A percentile compares a stretch with the other conserved stretches of the same genome.
phyloP scores from a whole-genome alignment of 2,797 vertebrate species.

The Linurgus olivaceus region DNA sequence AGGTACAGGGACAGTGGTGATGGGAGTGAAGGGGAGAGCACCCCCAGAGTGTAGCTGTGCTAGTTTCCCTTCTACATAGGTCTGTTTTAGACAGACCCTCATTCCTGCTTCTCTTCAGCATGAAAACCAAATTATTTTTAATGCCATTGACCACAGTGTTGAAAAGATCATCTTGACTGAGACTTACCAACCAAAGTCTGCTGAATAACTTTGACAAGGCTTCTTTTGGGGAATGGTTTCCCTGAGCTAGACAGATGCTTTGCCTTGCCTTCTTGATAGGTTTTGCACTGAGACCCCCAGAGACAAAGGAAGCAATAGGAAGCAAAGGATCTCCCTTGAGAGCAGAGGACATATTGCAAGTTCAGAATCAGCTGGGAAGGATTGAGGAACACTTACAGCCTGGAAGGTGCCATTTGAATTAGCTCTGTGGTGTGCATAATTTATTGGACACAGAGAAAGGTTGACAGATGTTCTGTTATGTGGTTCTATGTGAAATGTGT shows the following conservation, averaged over 20 bases:
- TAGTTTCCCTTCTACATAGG: not conserved
- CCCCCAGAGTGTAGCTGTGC: no score
- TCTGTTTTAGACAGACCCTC: not conserved
- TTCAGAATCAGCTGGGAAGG: not conserved
- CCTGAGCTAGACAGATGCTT: not conserved
- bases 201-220: not conserved
- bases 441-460: not conserved
- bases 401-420: not conserved
- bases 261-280: not conserved
- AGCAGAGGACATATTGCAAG: not conserved
- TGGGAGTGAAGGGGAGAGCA: not conserved
- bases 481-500: not conserved
- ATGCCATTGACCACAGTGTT: not conserved
- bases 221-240: not conserved
- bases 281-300: not conserved
- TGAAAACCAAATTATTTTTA: not conserved
- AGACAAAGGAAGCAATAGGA: not conserved
- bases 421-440: not conserved
- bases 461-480: not conserved
- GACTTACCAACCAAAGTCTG: not conserved
- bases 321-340: not conserved
- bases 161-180: not conserved
- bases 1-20: fast-evolving
- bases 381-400: not conserved
- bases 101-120: not conserved